Conservation (phyloP, 1,140 invertebrate genomes). For the Rhizoglyphus robini region DNA sequence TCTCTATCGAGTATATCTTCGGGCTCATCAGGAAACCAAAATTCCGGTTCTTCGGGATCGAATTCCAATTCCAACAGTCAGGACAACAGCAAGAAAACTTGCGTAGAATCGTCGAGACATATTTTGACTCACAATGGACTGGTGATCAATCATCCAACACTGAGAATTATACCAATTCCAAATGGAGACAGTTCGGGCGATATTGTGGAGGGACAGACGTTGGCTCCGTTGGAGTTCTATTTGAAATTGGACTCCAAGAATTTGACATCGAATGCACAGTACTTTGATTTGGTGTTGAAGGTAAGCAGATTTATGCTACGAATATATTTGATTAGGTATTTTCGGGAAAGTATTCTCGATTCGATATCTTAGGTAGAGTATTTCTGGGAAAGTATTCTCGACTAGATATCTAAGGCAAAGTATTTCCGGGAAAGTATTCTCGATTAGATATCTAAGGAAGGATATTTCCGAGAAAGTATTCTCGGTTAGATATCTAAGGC, state of each 20-base stretch:
- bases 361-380: no score
- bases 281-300: constrained; percentile 9
- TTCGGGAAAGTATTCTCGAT: no score
- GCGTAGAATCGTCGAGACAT: background rate
- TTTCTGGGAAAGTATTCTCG: no score
- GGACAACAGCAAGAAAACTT: background rate
- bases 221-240: constrained; percentile 4
- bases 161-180: background rate
- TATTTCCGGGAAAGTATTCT: no score
- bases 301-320: background rate
- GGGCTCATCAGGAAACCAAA: background rate
- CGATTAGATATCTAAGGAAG: no score
- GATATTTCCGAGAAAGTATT: no score
- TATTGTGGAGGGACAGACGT: background rate
- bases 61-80: background rate
- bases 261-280: constrained; percentile 11
- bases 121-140: constrained; percentile 3
- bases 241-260: constrained; percentile 7
- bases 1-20: background rate
- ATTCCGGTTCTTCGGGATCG: background rate
- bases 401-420: no score
- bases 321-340: background rate
- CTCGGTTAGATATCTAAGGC: no score
- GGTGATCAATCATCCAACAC: constrained; percentile 10
- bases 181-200: background rate